These are phyloP conservation scores for Crypturellus tataupa DNA, from an alignment of 2,797 vertebrate genomes.

Conservation along the genomic window DNA sequence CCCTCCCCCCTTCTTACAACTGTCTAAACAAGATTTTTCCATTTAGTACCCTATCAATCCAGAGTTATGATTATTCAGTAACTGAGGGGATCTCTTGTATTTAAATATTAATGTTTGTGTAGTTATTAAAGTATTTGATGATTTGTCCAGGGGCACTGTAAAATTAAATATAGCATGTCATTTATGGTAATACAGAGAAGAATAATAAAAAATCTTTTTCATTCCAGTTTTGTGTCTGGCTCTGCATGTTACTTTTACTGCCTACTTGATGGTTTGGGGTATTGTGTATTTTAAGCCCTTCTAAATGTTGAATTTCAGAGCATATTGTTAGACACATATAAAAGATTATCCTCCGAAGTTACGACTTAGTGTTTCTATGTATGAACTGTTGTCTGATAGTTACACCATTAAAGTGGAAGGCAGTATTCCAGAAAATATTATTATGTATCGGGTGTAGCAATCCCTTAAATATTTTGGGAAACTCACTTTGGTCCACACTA, in stretches of 20 bases:
- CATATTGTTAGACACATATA: constrained; percentile 45
- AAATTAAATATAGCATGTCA: constrained; percentile 79
- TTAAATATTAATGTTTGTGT: constrained; percentile 83
- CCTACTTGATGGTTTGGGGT: constrained; percentile 53
- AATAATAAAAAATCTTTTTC: constrained; percentile 71
- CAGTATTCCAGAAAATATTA: constrained; percentile 58
- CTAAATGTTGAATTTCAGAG: constrained; percentile 57
- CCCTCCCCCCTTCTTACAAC: constrained; percentile 65
- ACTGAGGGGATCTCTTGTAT: constrained; percentile 73
- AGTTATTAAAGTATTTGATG: constrained; percentile 81
- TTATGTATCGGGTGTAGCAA: not conserved
- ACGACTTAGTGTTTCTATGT: constrained; percentile 46
- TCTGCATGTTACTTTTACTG: constrained; percentile 52
- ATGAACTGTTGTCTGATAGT: constrained; percentile 52
- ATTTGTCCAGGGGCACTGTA: constrained; percentile 75
- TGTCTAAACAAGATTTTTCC: constrained; percentile 81
- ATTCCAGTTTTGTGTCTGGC: constrained; percentile 63
- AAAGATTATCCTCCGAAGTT: constrained; percentile 58
- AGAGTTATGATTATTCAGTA: constrained; percentile 74
- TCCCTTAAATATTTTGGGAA: constrained; percentile 52
- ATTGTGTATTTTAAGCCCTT: constrained; percentile 51
- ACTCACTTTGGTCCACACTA: not conserved
- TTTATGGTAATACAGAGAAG: constrained; percentile 72
- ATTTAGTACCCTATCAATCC: constrained; percentile 76
- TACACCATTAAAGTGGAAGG: constrained; percentile 46